These are phyloP conservation scores for Rhyacichthys aspro DNA, from an alignment of 2,797 vertebrate genomes.

Conservation along the genomic window DNA sequence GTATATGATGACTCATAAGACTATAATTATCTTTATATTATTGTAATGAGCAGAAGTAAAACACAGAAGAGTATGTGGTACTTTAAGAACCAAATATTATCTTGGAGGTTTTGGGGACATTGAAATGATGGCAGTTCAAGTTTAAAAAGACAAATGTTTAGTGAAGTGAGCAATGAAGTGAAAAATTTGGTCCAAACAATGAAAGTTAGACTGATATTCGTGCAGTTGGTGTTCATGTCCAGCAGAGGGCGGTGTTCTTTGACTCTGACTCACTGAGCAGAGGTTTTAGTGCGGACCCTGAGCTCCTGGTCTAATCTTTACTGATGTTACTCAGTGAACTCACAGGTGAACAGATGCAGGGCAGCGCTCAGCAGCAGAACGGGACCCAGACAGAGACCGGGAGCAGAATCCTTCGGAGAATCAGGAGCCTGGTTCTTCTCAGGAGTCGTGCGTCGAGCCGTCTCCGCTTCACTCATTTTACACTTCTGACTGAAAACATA, in stretches of 20 bases:
- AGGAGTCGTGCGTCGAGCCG: background rate
- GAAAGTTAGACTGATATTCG: background rate
- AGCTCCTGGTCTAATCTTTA: background rate
- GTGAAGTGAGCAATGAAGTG: no score
- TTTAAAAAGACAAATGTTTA: no score
- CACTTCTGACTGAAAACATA: constrained; percentile 57
- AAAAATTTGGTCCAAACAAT: no score
- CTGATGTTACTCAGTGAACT: constrained; percentile 32
- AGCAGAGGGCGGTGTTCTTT: constrained; percentile 5
- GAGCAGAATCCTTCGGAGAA: background rate
- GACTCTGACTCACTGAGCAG: background rate
- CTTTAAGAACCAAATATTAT: no score
- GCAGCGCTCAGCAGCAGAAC: constrained; percentile 33
- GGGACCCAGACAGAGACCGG: constrained; percentile 11
- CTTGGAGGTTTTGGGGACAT: no score
- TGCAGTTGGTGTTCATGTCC: constrained; percentile 10
- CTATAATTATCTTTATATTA: no score
- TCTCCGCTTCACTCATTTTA: constrained; percentile 1
- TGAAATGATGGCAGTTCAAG: no score
- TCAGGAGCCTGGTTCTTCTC: background rate
- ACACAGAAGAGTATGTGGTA: no score
- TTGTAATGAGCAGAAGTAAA: no score
- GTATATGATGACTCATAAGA: no score
- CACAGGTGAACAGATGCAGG: constrained; percentile 58
- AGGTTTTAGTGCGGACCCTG: no score